Evolutionary conservation across 1,140 invertebrate species (phyloP).

Genomic region (Hylyphantes graminicola): DNA sequence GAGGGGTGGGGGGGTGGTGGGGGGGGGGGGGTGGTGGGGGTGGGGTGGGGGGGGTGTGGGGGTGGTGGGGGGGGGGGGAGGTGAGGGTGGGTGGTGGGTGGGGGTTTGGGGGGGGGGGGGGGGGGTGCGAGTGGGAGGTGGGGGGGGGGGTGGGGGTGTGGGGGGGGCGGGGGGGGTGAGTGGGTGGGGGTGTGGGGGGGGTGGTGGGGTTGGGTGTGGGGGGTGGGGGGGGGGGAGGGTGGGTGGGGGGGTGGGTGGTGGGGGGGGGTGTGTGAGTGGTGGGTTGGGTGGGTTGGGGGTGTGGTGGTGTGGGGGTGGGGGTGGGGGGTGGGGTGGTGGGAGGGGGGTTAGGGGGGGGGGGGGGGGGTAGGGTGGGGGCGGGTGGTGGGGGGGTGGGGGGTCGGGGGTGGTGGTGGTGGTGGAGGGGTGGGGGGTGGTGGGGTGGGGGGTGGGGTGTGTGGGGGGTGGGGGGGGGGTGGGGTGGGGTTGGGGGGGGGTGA

Average conservation of each 20-base stretch:
- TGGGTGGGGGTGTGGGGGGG: background rate
- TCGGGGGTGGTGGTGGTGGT: background rate
- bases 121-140: background rate
- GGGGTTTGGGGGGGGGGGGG: background rate
- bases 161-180: too few relatives aligned
- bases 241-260: background rate
- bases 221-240: background rate
- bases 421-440: background rate
- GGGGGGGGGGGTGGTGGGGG: constrained; percentile 23
- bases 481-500: background rate
- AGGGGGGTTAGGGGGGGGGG: background rate
- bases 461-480: too few relatives aligned
- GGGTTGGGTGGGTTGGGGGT: background rate
- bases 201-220: background rate
- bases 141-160: background rate
- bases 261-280: too few relatives aligned
- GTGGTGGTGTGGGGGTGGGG: background rate
- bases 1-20: too few relatives aligned
- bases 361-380: too few relatives aligned
- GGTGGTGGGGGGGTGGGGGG: too few relatives aligned
- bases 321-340: too few relatives aligned
- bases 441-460: background rate
- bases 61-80: background rate
- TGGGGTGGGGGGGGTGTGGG: constrained; percentile 2
- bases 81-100: background rate